A percentile compares a stretch with the other conserved stretches of the same genome.
Evolutionary conservation across 2,797 vertebrate genomes (phyloP).

Genomic region (Molossus molossus): DNA sequence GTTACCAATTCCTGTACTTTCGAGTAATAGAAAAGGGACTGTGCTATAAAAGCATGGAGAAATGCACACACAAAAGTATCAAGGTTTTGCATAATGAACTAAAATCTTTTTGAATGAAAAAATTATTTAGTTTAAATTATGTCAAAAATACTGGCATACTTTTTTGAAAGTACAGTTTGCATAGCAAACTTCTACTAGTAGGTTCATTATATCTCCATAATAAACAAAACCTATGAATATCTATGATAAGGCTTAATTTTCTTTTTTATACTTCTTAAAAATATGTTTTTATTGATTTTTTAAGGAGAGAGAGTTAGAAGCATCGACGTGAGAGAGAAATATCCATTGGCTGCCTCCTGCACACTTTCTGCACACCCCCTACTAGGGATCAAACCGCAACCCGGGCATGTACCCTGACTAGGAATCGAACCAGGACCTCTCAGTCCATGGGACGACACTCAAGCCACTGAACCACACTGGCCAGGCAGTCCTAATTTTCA

Average conservation of each 20-base stretch:
- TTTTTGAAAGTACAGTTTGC: constrained; percentile 6
- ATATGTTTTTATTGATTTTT: no score
- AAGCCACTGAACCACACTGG: no score
- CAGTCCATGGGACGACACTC: no score
- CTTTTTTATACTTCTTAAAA: no score
- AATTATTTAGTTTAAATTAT: constrained; percentile 41
- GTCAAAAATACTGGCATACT: neutral
- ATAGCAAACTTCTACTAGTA: neutral
- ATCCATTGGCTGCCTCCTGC: no score
- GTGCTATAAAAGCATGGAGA: neutral
- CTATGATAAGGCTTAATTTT: neutral
- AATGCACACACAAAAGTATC: neutral
- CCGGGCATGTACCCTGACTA: no score
- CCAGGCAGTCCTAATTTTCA: neutral
- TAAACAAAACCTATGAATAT: neutral
- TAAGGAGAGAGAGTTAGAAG: no score
- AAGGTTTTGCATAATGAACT: neutral
- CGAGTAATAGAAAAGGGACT: neutral
- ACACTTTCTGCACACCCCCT: no score
- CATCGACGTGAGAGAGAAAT: no score
- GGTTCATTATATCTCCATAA: neutral
- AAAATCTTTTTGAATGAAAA: constrained; percentile 16
- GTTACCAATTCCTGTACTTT: constrained; percentile 6
- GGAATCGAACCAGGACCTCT: no score
- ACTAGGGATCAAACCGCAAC: no score